Evolutionary conservation across 2,113 vertebrate species (phyloP).

Genomic region (Grantiella picta): DNA sequence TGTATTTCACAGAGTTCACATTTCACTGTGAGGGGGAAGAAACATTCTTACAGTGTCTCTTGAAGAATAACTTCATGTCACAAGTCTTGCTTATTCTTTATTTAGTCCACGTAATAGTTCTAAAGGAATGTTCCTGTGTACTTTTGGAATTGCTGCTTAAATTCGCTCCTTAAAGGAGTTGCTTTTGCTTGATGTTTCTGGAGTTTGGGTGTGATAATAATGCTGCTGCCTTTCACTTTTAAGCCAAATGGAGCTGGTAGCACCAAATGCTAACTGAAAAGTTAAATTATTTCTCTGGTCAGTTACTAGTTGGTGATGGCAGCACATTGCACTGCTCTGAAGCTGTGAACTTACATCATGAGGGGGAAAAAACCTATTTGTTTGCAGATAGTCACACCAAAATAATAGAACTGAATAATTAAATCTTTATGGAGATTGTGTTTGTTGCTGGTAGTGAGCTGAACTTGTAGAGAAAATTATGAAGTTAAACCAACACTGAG

Average conservation of each 20-base stretch:
- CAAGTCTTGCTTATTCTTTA: not conserved
- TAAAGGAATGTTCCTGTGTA: not conserved
- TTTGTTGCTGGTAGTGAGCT: not conserved
- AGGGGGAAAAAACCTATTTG: fast-evolving
- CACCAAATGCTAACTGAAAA: not conserved
- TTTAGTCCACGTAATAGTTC: not conserved
- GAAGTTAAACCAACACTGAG: not conserved
- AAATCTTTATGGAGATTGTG: not conserved
- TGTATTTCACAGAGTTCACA: not conserved
- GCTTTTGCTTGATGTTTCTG: not conserved
- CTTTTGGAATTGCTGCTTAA: not conserved
- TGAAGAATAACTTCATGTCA: not conserved
- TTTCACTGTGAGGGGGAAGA: not conserved
- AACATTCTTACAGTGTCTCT: not conserved
- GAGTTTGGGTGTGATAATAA: too few relatives aligned
- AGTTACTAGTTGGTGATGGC: not conserved
- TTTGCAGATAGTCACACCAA: not conserved
- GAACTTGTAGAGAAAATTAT: not conserved
- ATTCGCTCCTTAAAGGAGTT: not conserved
- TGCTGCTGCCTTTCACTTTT: not conserved
- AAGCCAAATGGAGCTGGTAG: not conserved
- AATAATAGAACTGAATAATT: not conserved
- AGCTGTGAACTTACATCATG: not conserved
- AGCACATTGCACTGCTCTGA: not conserved
- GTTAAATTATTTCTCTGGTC: not conserved